Conservation (phyloP, 30 jellyfish, hydroid and myxozoan genomes). For the Sanderia malayensis region DNA sequence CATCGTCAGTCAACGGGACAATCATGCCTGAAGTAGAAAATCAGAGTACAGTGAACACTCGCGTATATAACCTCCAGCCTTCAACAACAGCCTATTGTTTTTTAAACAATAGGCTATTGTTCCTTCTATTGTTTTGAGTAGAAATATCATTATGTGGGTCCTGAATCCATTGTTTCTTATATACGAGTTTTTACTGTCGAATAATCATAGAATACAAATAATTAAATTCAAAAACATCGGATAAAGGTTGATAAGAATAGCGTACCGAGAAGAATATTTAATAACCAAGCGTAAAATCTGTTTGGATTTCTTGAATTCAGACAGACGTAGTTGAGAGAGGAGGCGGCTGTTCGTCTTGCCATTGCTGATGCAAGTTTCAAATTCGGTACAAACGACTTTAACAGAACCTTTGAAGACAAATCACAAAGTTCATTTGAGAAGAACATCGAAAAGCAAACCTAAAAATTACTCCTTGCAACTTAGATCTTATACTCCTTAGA, state of each 20-base stretch:
- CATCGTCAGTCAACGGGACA: slow-evolving; percentile 76
- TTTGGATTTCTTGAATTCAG: slow-evolving; percentile 77
- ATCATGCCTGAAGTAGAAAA: slow-evolving; percentile 90
- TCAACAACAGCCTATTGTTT: neutral
- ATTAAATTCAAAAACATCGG: neutral
- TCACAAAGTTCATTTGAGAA: too few species aligned
- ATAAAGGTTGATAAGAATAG: too few species aligned
- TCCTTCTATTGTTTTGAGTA: too few species aligned
- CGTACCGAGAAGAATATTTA: slow-evolving; percentile 85
- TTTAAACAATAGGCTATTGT: too few species aligned
- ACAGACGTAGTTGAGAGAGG: slow-evolving; percentile 64
- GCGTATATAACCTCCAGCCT: too few species aligned
- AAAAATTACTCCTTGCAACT: too few species aligned
- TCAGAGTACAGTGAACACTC: too few species aligned
- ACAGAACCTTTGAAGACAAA: slow-evolving; percentile 54
- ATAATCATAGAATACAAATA: neutral
- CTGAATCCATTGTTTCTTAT: too few species aligned
- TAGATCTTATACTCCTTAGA: too few species aligned
- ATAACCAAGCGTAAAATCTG: slow-evolving; percentile 78
- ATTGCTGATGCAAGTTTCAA: slow-evolving; percentile 79
- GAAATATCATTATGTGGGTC: too few species aligned
- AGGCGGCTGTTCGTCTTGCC: slow-evolving; percentile 84
- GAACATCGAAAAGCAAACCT: too few species aligned
- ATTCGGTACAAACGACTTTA: slow-evolving; percentile 84
- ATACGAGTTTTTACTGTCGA: neutral